phyloP scores from a whole-genome alignment of 2,888 invertebrate genomes.

The Hofmannophila pseudospretella region DNA sequence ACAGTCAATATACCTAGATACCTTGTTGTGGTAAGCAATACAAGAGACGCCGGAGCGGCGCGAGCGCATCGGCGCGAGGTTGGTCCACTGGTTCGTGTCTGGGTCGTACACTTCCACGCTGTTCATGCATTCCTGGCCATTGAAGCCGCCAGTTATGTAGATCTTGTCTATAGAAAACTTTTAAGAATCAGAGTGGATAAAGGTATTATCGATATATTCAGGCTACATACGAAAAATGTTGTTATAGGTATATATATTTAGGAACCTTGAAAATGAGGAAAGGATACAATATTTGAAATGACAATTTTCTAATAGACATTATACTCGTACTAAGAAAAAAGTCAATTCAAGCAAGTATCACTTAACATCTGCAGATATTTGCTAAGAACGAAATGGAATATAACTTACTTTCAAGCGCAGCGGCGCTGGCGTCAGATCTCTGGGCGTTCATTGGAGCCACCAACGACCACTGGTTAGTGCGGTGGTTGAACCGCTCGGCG shows the following conservation, averaged over 20 bases:
- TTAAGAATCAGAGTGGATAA: too few relatives aligned
- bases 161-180: slow-evolving; percentile 80
- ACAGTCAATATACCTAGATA: slow-evolving; percentile 40
- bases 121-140: slow-evolving; percentile 93
- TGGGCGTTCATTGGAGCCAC: slow-evolving; percentile 93
- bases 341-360: too few relatives aligned
- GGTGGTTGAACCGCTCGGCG: slow-evolving; percentile 90
- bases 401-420: slow-evolving; percentile 84
- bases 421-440: slow-evolving; percentile 94
- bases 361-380: too few relatives aligned
- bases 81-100: slow-evolving; percentile 88
- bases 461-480: slow-evolving; percentile 92
- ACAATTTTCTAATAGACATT: too few relatives aligned
- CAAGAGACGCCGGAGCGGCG: slow-evolving; percentile 94
- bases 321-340: too few relatives aligned
- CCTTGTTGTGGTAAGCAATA: slow-evolving; percentile 88
- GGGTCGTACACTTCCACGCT: slow-evolving; percentile 90
- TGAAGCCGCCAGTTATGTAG: slow-evolving; percentile 92
- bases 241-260: too few relatives aligned
- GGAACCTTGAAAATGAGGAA: too few relatives aligned
- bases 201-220: too few relatives aligned
- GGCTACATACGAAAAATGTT: too few relatives aligned
- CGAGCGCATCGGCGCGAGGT: slow-evolving; percentile 88
- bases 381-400: too few relatives aligned
- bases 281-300: too few relatives aligned